Evolutionary conservation across 2,113 vertebrate genomes (phyloP).

Genomic region (Guaruba guarouba): DNA sequence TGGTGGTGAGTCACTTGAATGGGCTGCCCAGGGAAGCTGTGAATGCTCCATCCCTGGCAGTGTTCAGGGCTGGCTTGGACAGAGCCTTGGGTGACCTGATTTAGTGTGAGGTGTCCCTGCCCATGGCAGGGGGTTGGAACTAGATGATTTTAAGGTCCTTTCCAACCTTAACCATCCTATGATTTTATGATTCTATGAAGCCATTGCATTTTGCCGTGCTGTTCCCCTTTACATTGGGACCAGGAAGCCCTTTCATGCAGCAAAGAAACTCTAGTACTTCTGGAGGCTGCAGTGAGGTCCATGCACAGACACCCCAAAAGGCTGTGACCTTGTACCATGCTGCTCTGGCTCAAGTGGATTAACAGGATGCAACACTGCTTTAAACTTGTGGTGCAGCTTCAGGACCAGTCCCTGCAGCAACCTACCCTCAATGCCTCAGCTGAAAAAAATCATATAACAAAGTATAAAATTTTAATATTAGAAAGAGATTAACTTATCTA

Average conservation of each 20-base stretch:
- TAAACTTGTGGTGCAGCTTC: background rate
- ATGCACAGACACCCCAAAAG: background rate
- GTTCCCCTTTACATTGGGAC: background rate
- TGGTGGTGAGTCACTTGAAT: background rate
- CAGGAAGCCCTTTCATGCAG: accelerated
- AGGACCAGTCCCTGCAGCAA: background rate
- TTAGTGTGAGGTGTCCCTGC: background rate
- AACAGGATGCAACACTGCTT: accelerated
- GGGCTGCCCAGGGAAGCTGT: background rate
- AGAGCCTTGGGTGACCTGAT: background rate
- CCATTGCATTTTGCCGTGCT: accelerated
- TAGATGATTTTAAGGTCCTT: background rate
- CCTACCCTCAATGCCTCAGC: background rate
- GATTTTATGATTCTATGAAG: background rate
- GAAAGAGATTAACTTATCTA: background rate
- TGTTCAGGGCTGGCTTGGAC: background rate
- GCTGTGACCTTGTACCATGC: accelerated
- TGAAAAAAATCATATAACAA: background rate
- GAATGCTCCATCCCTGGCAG: background rate
- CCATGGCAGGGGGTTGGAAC: background rate
- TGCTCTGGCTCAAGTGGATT: background rate
- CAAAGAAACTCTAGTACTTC: background rate
- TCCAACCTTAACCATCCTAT: background rate
- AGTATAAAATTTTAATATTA: background rate
- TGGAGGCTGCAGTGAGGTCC: background rate